Evolutionary conservation across 2,797 vertebrate genomes (phyloP), one percentile per base, ranked within the genome.

Genomic region (Glossophaga mutica): DNA sequence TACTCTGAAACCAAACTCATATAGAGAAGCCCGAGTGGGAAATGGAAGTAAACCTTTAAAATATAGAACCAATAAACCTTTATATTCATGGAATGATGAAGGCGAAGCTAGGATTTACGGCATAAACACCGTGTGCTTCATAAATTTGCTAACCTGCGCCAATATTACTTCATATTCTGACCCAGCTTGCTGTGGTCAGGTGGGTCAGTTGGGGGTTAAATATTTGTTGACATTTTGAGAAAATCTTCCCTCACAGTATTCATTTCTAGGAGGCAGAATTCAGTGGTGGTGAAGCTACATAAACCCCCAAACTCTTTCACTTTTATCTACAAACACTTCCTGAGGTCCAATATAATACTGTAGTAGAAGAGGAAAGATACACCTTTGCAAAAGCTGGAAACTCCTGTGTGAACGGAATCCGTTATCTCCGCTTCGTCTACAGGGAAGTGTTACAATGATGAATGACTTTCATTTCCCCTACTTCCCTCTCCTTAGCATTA

Each of bases 391-490:
- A 96, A 88, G 81, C 48, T 90, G 68, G 37, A 94, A 96, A 62
- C 37, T 67, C 5, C 88, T 94, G 57, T 89, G 50, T 96, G 50
- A 93, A 96, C 57, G 87, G 74, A 96, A 97, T 91, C 32, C 68
- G 97, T 97, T 98, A 94, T 97, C 96, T 98, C 87, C 91, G 62
- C 96, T 97, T 81, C 73, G 83, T 95, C 34, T 92, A 82, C 62
- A 50, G 57, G 67, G 90, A 97, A 95, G 32, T 55, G 90, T 73
- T 98, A 81, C 59, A 96, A 9, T 97, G 97, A 98, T 90, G 78
- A 98, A 98, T 97, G 97, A 76, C 90, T 98, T 98, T 87, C 92
- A 97, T 48, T 98, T 98, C 83, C 37, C 83, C 79, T 70, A 7
- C 76, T 97, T 91, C 48, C 12, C 34, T 74, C 91, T 97, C 91